A percentile compares a stretch with the other conserved stretches of the same genome.
Evolutionary conservation across 2,888 invertebrate species (phyloP).

Genomic region (Parthenolecanium corni): DNA sequence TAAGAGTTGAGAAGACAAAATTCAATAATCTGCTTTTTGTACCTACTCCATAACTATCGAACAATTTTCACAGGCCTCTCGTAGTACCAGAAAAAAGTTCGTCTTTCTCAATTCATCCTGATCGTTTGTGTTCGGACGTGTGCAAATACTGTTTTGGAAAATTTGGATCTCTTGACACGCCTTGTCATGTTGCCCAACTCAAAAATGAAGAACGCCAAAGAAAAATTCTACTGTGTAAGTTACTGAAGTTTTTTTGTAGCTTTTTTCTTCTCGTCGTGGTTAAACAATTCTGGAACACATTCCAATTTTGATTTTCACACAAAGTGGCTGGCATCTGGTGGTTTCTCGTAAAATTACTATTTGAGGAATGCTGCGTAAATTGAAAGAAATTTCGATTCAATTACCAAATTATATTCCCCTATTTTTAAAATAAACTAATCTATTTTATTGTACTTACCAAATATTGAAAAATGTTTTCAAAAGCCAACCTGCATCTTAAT

Average conservation of each 20-base stretch:
- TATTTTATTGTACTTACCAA: no score
- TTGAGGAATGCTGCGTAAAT: no score
- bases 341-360: no score
- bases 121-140: constrained; percentile 67
- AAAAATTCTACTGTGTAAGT: constrained; percentile 63
- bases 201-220: constrained; percentile 69
- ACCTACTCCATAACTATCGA: neutral
- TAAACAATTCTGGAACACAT: neutral
- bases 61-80: constrained; percentile 37
- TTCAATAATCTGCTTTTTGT: neutral
- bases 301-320: constrained; percentile 20
- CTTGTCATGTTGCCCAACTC: constrained; percentile 76
- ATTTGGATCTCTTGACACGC: constrained; percentile 74
- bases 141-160: constrained; percentile 80
- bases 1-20: neutral
- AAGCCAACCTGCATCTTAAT: no score
- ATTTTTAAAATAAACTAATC: no score
- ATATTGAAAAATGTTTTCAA: no score
- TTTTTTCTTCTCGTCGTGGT: neutral
- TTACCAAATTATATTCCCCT: no score
- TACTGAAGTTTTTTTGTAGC: neutral
- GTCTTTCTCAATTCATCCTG: constrained; percentile 76
- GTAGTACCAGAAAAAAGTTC: constrained; percentile 81
- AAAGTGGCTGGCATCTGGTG: no score
- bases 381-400: no score